Conservation (phyloP, 2,113 vertebrate genomes). For the Antigone vipio region DNA sequence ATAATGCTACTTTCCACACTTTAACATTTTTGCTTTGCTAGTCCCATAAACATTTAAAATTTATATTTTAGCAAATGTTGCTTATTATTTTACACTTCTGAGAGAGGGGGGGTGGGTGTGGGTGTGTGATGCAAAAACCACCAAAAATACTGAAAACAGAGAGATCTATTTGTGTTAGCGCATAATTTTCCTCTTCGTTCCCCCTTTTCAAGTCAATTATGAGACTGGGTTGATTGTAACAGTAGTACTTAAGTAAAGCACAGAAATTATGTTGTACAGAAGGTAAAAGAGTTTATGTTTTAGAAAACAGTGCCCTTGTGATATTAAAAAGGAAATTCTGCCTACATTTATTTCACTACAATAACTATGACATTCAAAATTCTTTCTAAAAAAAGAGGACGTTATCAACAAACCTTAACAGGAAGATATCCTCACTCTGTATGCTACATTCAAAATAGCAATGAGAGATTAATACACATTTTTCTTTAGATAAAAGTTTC, state of each 20-base stretch:
- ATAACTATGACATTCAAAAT: background rate
- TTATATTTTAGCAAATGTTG: background rate
- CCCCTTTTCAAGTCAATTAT: background rate
- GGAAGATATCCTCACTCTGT: background rate
- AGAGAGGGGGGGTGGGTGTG: too few species aligned
- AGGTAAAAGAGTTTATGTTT: background rate
- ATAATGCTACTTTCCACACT: background rate
- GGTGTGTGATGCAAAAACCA: too few species aligned
- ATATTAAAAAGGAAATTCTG: background rate
- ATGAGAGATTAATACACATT: background rate
- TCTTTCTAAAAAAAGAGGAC: background rate
- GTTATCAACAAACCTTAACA: background rate
- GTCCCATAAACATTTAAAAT: background rate
- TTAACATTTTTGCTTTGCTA: background rate
- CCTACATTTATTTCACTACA: background rate
- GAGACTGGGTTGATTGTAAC: rapidly evolving
- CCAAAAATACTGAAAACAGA: background rate
- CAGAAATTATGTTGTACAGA: background rate
- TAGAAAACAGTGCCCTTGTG: background rate
- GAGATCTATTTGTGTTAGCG: background rate
- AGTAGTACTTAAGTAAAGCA: background rate
- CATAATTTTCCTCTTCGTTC: background rate
- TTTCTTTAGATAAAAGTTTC: background rate
- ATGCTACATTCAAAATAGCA: background rate
- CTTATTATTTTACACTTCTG: background rate